A percentile compares a stretch with the other conserved stretches of the same genome.
Conservation (phyloP, 2,888 invertebrate species). For the Linyphia triangularis region DNA sequence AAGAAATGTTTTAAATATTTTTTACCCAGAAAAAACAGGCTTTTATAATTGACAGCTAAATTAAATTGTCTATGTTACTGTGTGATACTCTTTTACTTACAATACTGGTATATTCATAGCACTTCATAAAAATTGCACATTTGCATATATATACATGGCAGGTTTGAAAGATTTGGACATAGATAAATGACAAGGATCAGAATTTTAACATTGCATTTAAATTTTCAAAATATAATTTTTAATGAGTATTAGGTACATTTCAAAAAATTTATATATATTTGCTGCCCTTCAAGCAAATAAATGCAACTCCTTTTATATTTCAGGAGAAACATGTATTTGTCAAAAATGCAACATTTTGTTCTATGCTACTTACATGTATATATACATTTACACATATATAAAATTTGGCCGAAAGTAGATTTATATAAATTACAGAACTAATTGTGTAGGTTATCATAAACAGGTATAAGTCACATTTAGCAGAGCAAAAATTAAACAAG, state of each 20-base stretch:
- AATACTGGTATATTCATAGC: background rate
- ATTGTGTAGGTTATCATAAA: too few relatives aligned
- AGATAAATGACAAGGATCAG: slow-evolving; percentile 12
- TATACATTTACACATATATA: background rate
- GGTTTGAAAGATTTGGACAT: slow-evolving; percentile 47
- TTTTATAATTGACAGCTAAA: too few relatives aligned
- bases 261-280: background rate
- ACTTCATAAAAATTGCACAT: slow-evolving; percentile 30
- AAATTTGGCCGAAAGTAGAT: background rate
- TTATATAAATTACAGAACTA: too few relatives aligned
- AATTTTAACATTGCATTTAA: background rate
- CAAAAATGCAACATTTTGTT: too few relatives aligned
- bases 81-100: background rate
- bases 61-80: too few relatives aligned
- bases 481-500: too few relatives aligned
- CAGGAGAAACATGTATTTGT: too few relatives aligned
- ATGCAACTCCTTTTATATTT: too few relatives aligned
- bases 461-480: too few relatives aligned
- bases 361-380: background rate
- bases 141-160: slow-evolving; percentile 49
- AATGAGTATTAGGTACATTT: background rate
- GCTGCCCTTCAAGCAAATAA: too few relatives aligned
- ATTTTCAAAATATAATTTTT: background rate
- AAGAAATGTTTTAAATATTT: too few relatives aligned
- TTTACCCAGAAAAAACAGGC: too few relatives aligned